These are phyloP conservation scores for Typhlichthys eigenmanni DNA, from an alignment of 2,797 vertebrate genomes.

Conservation along the genomic window DNA sequence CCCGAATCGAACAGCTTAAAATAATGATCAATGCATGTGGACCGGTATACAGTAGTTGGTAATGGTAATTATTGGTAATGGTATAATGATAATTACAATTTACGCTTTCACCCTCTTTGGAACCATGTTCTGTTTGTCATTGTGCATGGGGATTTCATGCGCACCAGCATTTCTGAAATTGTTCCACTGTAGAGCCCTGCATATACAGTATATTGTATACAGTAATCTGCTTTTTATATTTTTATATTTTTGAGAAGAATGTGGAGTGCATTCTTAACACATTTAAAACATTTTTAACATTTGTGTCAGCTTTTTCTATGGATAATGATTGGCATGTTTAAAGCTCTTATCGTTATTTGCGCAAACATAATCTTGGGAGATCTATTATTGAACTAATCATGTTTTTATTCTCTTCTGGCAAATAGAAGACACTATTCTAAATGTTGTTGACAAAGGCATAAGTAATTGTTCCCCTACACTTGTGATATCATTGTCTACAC, in stretches of 20 bases:
- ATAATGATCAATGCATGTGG: too few relatives aligned
- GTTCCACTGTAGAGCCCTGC: too few relatives aligned
- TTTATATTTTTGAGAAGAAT: not conserved
- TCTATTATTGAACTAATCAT: constrained; percentile 18
- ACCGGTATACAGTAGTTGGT: too few relatives aligned
- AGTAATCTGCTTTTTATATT: not conserved
- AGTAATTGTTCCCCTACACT: constrained; percentile 38
- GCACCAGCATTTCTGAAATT: too few relatives aligned
- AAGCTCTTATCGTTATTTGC: not conserved
- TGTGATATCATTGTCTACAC: constrained; percentile 17
- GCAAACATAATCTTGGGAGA: not conserved
- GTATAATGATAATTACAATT: too few relatives aligned
- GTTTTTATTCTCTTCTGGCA: constrained; percentile 22
- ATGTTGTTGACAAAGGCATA: constrained; percentile 27
- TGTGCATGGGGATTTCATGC: too few relatives aligned
- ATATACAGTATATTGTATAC: not conserved
- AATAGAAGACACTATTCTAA: constrained; percentile 15
- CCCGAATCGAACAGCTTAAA: too few relatives aligned
- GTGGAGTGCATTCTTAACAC: not conserved
- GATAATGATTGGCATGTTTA: not conserved
- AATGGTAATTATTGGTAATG: too few relatives aligned
- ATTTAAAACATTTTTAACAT: not conserved
- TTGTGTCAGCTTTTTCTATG: not conserved
- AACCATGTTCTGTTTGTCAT: too few relatives aligned
- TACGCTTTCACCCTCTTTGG: too few relatives aligned